Evolutionary conservation across 2,888 invertebrate species (phyloP), one percentile per base, ranked within the genome.

Genomic region (Patella pellucida): DNA sequence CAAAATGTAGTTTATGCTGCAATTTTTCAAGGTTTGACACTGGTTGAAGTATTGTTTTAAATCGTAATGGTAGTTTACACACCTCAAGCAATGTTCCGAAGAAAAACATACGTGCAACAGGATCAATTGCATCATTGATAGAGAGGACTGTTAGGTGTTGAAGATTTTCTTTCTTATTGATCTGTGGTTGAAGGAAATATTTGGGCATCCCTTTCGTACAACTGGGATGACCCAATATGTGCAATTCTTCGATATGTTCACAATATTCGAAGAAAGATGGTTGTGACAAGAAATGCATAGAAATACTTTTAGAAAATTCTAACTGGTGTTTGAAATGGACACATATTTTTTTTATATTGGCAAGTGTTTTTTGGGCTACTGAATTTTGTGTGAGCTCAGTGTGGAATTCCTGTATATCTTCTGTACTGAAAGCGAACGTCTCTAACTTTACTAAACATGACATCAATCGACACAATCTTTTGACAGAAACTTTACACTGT

Each of bases 61-160:
- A 83, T 11, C 79, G 79, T 1, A 86, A 77, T 19, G 84, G 79
- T 27, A 84, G 75, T 76, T 86, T 84, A 73, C 87, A 87, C 15
- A 88, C 83, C 69, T 85, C 86, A 72, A 88, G 81, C 68, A 89
- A 78, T n/a, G 87, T 86, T 50, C 88, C 88, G 75, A 88, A 89
- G 82, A 88, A 89, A 74, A 89, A 87, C 81, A 89, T 86, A 71
- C 89, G 83, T 31, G 89, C 88, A 27, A 87, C 87, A 14, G 89
- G 87, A 80, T 89, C 88, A 56, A 87, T 86, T 73, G 88, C 88
- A 78, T 83, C 85, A 68, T 88, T 88, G 62, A 89, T 84, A 41
- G 85, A 85, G 82, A 89, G 83, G 3, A 83, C 84, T 73, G 83
- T 85, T 67, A 89, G 78, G 68, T 86, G 85, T 76, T 79, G 79